Base-by-base conservation (phyloP, 2,888 invertebrate genomes). In the Philaethria dido region DNA sequence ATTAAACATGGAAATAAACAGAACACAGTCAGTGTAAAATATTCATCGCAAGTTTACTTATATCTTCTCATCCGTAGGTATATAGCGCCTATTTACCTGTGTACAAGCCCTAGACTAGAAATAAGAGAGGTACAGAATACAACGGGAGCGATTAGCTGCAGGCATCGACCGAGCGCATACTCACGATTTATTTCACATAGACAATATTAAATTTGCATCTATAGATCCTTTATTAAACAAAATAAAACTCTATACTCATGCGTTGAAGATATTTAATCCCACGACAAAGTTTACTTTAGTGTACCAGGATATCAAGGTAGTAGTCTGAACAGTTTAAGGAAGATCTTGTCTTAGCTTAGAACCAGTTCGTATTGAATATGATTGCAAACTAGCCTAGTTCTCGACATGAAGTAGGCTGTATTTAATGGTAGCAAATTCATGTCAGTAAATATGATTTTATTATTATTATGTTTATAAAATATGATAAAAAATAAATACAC, bases 121-220 rank as follows among this genome's bases (percentile, higher is more conserved):
- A 70, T 59, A 64, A 64, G 68, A 69, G 77, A 80, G 75, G 77
- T 75, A 86, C 81, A 84, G 84, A 83, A 84, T 78, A 83, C 81
- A 84, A 89, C 91, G 77, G 92, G 78, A 91, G 91, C 90, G 88
- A 85, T 87, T 87, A 79, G 86, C 90, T 85, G 72, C 73, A 75
- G 88, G 91, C 89, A 75, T 76, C 79, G 76, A 80, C 77, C 77
- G 77, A 80, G 80, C 81, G 83, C 84, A 80, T 82, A 83, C 83
- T 89, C 90, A 91, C 90, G 89, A 90, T 85, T 89, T 84, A 86
- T 84, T 80, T 79, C 81, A 79, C 79, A 78, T 77, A 73, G 78
- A 81, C 82, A 76, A 81, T 78, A 79, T 80, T 81, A 77, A 79
- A 77, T 76, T 75, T 80, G 72, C 80, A 78, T 76, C 76, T 72